Base-by-base conservation (phyloP, 2,797 vertebrate species). In the Pseudocheirus occidentalis region DNA sequence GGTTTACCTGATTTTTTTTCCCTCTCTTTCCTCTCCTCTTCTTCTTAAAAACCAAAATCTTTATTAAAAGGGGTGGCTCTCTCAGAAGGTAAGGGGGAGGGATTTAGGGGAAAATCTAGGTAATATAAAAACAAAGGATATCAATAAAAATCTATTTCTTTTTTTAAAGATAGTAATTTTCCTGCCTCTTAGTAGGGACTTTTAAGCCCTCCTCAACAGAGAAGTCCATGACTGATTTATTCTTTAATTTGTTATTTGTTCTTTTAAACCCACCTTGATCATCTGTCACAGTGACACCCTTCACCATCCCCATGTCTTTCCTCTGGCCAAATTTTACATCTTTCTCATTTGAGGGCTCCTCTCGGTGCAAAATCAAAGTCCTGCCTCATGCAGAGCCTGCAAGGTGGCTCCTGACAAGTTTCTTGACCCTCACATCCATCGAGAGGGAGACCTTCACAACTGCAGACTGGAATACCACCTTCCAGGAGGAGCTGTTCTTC, bases 401-500 rank as follows among this genome's bases (percentile, higher is more conserved):
- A 14, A 54, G 1, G 50, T 95, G 96, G 73, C 91, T 98, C 7
- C 94, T 98, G 55, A 16, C 91, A 18, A 93, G 29, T 21, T 97
- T 96, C n/a, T 55, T 98, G 58, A 57, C 46, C 1, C 87, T 96
- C 0, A 31, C 28, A 5, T 58, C 93, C 0, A 14, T 58, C 28
- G 29, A 55, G 13, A 55, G 94, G 29, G 18, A 66, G 55, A 50
- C 55, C 0, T 97, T 94, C 93, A 94, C 90, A 0, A n/a, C 55
- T 0, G 7, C n/a, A 0, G 56, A 98, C 24, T 97, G 97, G 97
- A 87, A 93, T 4, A 4, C 12, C 40, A 94, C 89, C 81, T 87
- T 97, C 96, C 95, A 40, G 52, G 93, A 31, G 0, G 90, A 96
- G 53, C 59, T 97, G 34, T 11, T 58, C 34, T 94, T 55, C 58